phyloP scores from a whole-genome alignment of 2,113 vertebrate genomes.

The Tinamus guttatus region DNA sequence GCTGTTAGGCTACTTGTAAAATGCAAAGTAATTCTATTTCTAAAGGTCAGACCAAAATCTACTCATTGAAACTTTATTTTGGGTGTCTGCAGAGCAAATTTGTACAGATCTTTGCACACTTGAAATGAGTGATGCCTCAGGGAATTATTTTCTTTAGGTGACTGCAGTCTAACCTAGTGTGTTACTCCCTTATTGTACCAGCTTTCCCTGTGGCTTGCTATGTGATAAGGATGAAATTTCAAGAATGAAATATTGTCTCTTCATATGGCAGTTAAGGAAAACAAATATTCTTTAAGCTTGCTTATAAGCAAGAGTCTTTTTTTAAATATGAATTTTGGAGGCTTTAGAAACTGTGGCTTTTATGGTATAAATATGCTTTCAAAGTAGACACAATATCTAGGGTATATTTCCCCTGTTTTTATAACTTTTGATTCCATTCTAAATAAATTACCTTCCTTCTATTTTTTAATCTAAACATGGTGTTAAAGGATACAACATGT shows the following conservation, averaged over 20 bases:
- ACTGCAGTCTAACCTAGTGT: not conserved
- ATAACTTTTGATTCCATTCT: not conserved
- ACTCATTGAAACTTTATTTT: not conserved
- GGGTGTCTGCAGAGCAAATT: not conserved
- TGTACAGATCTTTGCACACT: not conserved
- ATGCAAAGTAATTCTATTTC: not conserved
- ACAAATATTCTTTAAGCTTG: not conserved
- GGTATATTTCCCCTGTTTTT: not conserved
- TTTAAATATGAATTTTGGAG: not conserved
- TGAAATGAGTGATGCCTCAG: no score
- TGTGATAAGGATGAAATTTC: not conserved
- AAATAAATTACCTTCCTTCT: not conserved
- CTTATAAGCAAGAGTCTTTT: not conserved
- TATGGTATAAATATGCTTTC: not conserved
- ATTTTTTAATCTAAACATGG: not conserved
- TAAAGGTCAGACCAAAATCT: not conserved
- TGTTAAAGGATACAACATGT: not conserved
- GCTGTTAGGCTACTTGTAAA: not conserved
- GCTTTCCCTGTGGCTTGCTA: not conserved
- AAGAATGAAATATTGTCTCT: not conserved
- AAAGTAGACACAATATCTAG: not conserved
- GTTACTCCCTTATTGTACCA: not conserved
- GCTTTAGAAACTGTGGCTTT: not conserved
- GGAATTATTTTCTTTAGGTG: not conserved
- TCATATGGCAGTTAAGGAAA: not conserved